Evolutionary conservation across 2,888 invertebrate species (phyloP).

Genomic region (Lasioglossum villosulum): DNA sequence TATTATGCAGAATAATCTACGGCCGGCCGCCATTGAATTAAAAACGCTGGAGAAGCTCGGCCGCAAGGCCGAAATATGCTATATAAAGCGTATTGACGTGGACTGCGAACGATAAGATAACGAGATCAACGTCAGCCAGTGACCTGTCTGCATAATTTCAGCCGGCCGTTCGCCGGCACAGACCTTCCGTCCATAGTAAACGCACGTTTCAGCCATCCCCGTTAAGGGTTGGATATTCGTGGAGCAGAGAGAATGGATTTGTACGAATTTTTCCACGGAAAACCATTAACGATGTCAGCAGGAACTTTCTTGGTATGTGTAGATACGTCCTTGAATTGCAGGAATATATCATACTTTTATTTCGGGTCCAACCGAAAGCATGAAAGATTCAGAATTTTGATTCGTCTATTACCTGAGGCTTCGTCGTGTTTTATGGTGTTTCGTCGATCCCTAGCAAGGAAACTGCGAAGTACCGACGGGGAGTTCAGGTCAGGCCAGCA

Average conservation of each 20-base stretch:
- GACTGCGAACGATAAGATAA: slow-evolving; percentile 53
- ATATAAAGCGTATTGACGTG: slow-evolving; percentile 51
- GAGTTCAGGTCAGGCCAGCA: neutral
- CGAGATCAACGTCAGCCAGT: slow-evolving; percentile 56
- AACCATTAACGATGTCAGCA: neutral
- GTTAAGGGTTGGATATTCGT: slow-evolving; percentile 2
- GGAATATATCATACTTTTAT: neutral
- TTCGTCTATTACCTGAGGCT: neutral
- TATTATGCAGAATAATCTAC: slow-evolving; percentile 62
- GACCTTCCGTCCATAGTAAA: slow-evolving; percentile 3
- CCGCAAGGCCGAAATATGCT: slow-evolving; percentile 32
- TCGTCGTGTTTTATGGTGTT: neutral
- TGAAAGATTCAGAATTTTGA: neutral
- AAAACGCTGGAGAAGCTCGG: slow-evolving; percentile 46
- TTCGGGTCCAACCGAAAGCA: neutral
- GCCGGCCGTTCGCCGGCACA: slow-evolving; percentile 28
- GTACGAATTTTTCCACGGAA: neutral
- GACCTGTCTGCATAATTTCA: slow-evolving; percentile 53
- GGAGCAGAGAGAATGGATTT: neutral
- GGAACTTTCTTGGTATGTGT: neutral
- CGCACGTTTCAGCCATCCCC: slow-evolving; percentile 1
- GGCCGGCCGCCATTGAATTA: slow-evolving; percentile 55
- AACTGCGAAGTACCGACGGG: neutral
- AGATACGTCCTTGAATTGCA: neutral
- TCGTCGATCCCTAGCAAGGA: neutral